These are phyloP conservation scores for Cinclus cinclus DNA, from an alignment of 2,113 vertebrate genomes.

Conservation along the genomic window DNA sequence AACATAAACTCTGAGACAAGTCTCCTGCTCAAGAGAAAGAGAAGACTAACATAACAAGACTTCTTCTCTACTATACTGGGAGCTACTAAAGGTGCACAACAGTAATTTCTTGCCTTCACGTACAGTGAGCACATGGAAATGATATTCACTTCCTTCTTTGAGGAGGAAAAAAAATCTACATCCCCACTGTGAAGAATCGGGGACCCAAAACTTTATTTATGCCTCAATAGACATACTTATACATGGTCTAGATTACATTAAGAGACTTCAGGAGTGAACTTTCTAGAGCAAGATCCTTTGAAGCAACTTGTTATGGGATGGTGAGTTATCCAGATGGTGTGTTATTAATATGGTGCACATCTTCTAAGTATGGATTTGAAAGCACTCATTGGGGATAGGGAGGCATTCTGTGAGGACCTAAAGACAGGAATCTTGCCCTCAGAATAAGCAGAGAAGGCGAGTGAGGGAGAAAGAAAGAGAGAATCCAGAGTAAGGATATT, in stretches of 20 bases:
- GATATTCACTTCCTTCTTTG: background rate
- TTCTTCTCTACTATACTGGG: background rate
- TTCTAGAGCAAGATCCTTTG: background rate
- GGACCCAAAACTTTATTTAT: background rate
- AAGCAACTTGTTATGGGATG: rapidly evolving
- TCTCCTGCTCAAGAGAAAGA: background rate
- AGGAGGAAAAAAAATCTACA: background rate
- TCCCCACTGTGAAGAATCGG: background rate
- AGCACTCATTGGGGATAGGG: background rate
- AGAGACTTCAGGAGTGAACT: background rate
- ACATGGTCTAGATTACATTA: background rate
- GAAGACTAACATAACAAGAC: background rate
- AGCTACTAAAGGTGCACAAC: background rate
- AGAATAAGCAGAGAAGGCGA: background rate
- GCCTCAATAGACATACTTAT: background rate
- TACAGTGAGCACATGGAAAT: background rate
- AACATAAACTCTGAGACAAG: background rate
- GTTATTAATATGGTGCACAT: background rate
- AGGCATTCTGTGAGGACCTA: background rate
- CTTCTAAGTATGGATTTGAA: background rate
- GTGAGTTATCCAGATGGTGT: background rate
- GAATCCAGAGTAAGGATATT: background rate
- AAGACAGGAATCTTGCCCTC: background rate
- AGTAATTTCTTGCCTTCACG: background rate
- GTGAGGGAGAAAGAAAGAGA: background rate